These are phyloP conservation scores for Anarsia innoxiella DNA, from an alignment of 2,888 invertebrate species.

Conservation along the genomic window DNA sequence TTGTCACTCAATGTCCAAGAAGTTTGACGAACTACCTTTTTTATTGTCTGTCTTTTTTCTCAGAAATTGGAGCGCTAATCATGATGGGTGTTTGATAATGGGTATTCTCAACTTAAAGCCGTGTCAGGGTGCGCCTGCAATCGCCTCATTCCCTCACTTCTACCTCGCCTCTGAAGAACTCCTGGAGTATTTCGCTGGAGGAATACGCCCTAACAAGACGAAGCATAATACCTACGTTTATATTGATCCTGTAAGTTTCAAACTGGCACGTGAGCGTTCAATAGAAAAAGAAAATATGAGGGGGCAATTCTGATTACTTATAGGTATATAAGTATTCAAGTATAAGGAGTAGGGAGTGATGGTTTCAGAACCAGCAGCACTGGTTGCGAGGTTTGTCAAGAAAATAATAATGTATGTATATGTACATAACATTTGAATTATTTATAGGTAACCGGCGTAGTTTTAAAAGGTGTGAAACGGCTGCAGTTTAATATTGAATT, in stretches of 20 bases:
- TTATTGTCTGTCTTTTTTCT: neutral
- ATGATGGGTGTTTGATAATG: constrained; percentile 66
- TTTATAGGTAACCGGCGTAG: constrained; percentile 69
- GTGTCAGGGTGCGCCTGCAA: constrained; percentile 76
- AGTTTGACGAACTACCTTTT: too few relatives aligned
- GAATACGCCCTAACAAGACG: constrained; percentile 66
- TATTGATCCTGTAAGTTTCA: constrained; percentile 75
- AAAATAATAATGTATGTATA: too few relatives aligned
- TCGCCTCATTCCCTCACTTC: constrained; percentile 80
- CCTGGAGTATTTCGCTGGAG: constrained; percentile 60
- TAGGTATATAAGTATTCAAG: too few relatives aligned
- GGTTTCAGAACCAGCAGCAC: too few relatives aligned
- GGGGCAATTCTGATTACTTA: too few relatives aligned
- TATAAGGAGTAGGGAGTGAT: too few relatives aligned
- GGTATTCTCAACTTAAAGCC: constrained; percentile 69
- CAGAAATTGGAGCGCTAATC: constrained; percentile 59
- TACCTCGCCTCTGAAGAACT: constrained; percentile 73
- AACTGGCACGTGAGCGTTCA: too few relatives aligned
- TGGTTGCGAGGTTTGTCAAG: too few relatives aligned
- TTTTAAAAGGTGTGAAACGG: constrained; percentile 65
- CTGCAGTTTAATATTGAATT: constrained; percentile 75
- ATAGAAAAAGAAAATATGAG: too few relatives aligned
- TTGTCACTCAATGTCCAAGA: too few relatives aligned
- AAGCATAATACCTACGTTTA: constrained; percentile 75
- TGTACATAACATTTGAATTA: too few relatives aligned